Evolutionary conservation across 2,797 vertebrate species (phyloP).

Genomic region (Nasua narica): DNA sequence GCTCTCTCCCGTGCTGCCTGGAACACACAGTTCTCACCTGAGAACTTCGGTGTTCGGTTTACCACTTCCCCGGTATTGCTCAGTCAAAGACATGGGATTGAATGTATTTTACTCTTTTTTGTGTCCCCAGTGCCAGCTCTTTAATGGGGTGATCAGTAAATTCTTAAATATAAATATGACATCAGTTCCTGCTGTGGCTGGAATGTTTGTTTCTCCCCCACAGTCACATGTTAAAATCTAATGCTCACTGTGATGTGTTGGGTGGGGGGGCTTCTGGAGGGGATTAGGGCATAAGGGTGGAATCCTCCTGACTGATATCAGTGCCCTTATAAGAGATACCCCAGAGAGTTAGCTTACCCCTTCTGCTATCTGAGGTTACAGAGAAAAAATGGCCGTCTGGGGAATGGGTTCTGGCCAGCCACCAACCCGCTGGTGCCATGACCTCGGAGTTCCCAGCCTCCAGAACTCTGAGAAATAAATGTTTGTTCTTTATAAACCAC

Average conservation of each 20-base stretch:
- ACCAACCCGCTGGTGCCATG: not conserved
- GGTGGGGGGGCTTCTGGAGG: not conserved
- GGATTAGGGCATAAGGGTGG: not conserved
- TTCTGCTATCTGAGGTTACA: not conserved
- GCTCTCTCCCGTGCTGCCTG: not conserved
- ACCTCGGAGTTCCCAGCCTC: not conserved
- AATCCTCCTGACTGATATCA: not conserved
- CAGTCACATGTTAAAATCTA: not conserved
- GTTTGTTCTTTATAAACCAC: not conserved
- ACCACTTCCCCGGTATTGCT: not conserved
- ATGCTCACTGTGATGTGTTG: not conserved
- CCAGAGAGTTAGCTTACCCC: not conserved
- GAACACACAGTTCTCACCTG: not conserved
- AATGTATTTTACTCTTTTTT: not conserved
- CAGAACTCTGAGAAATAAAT: not conserved
- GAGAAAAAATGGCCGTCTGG: not conserved
- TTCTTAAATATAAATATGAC: not conserved
- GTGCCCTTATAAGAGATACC: not conserved
- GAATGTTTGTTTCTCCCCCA: not conserved
- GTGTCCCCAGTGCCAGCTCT: not conserved
- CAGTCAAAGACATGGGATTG: not conserved
- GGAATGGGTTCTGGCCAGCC: not conserved
- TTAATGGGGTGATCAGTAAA: not conserved
- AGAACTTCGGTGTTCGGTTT: not conserved
- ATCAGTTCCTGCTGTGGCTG: not conserved